Base-by-base conservation (phyloP, 2,888 invertebrate species). In the Acanthosoma haemorrhoidale region DNA sequence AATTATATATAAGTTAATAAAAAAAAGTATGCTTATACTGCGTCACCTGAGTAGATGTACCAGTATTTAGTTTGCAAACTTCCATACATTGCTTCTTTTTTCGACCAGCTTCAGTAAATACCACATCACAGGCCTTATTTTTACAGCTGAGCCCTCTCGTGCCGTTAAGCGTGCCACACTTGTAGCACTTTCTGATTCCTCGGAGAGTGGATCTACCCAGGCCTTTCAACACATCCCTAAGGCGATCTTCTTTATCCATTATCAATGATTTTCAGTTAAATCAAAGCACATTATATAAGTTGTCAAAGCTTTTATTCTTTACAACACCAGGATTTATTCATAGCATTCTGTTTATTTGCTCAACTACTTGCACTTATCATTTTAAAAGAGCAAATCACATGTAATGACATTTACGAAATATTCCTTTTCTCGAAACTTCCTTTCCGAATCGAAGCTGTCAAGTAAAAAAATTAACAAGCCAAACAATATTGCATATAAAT, bases 151-250 rank as follows among this genome's bases (percentile, higher is more conserved):
- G 81, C n/a, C 89, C 88, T 68, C 91, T 82, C 1, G 89, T 89
- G 2, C 91, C 91, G 79, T 90, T 92, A 73, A 86, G 86, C 1
- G 85, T 85, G 0, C 89, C 88, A 81, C 92, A 92, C 76, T 87
- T 87, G 0, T 85, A 85, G 77, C 91, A 92, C 77, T 87, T 88
- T 74, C 87, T 83, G 0, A 91, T 84, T 4, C 91, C 91, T 63
- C 91, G 80, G 64, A 86, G 79, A 0, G 89, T 89, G 4, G 88
- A 83, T 77, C 84, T 83, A 16, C 87, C 87, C 70, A 87, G 78
- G 76, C 85, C 86, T 60, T 83, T 83, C 73, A 86, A 76, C 2
- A 84, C 77, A 16, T 78, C 76, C 73, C 79, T 78, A 34, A 81
- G 72, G 60, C 79, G 79, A 69, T 81, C 80, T 67, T 81, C 80